phyloP scores from a whole-genome alignment of 2,113 vertebrate genomes.

The Haplochromis vanheusdeni region DNA sequence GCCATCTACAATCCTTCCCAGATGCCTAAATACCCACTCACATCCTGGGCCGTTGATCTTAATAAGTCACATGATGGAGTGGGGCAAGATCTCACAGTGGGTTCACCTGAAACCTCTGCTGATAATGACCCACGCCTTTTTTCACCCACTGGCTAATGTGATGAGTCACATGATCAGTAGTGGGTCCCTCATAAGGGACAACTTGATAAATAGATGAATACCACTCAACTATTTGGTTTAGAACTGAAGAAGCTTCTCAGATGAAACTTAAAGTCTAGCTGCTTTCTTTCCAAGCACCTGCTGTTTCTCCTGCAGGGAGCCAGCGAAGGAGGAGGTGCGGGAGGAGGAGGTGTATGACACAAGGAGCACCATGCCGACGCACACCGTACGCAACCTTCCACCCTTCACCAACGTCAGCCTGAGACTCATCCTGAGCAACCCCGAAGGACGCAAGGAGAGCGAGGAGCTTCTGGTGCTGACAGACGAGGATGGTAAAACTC shows the following conservation, averaged over 20 bases:
- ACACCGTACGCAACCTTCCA: constrained; percentile 84
- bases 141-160: not conserved
- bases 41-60: not conserved
- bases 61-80: not conserved
- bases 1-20: not conserved
- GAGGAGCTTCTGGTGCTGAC: constrained; percentile 86
- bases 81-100: not conserved
- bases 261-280: not conserved
- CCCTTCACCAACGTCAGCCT: constrained; percentile 93
- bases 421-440: constrained; percentile 85
- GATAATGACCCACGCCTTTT: not conserved
- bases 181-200: not conserved
- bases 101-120: not conserved
- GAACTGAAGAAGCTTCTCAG: not conserved
- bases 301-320: constrained; percentile 45
- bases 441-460: constrained; percentile 87
- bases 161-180: not conserved
- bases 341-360: constrained; percentile 88
- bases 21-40: not conserved
- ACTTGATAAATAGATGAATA: not conserved
- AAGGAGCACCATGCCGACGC: constrained; percentile 75
- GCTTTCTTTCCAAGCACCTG: not conserved
- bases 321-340: constrained; percentile 78
- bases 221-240: not conserved
- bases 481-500: constrained; percentile 84